Base-by-base conservation (phyloP, 2,797 vertebrate genomes). In the Coluber constrictor region DNA sequence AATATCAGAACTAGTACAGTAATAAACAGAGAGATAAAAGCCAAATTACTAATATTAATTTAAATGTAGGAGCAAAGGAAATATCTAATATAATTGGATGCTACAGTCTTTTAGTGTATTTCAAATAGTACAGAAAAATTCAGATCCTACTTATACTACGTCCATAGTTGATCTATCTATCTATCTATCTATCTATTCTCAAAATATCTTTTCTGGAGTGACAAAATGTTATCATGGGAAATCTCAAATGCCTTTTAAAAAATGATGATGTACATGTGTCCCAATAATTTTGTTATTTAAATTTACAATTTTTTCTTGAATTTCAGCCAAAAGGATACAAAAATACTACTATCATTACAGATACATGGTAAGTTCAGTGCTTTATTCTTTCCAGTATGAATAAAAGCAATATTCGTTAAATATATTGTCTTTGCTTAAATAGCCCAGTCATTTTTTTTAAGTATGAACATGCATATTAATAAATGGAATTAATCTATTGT, bases 41-140 rank as follows among this genome's bases (percentile, higher is more conserved):
- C 47, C 37, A 56, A 90, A 66, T 83, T 92, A 92, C 5, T 94
- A 87, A 91, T 94, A 95, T 92, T 96, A 94, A 94, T 92, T 94
- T 95, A 86, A 91, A 95, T 96, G 95, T 93, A 89, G 94, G 95
- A 94, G 90, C 83, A 96, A 96, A 94, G 95, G 93, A 97, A 97
- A 95, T 94, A 27, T 79, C 93, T 95, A 87, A 93, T 7, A 8
- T 23, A 92, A 94, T 94, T 93, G 94, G 93, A 92, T 95, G 96
- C 95, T 86, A 87, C 79, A 89, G 8, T 95, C 91, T 51, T 89
- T 29, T 15, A 90, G 25, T 90, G 29, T 29, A 90, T 55, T 25
- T 86, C 25, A 70, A 92, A 79, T 55, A 61, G 0, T 5, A 61
- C 23, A 59, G 54, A 86, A 32, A 56, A n/a, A 90, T 86, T 56